phyloP scores from a whole-genome alignment of 1,140 invertebrate genomes.

The Samia ricini region DNA sequence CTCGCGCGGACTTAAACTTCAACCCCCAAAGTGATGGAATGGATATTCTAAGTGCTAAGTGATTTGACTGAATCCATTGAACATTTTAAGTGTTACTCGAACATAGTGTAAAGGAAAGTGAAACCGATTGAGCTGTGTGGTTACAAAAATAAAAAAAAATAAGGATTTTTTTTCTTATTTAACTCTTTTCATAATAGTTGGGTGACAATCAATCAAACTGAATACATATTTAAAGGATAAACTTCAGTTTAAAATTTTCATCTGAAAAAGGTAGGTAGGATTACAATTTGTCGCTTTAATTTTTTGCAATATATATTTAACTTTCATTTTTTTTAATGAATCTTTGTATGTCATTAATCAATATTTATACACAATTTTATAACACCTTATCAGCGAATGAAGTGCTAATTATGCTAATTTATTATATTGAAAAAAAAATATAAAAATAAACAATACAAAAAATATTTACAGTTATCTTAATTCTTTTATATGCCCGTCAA shows the following conservation, averaged over 20 bases:
- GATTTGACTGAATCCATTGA: conserved; percentile 27
- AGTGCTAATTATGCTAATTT: not conserved
- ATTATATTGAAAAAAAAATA: not conserved
- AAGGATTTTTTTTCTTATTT: conserved; percentile 34
- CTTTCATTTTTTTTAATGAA: not conserved
- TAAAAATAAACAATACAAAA: not conserved
- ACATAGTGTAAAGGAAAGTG: conserved; percentile 47
- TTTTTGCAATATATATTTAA: conserved; percentile 2
- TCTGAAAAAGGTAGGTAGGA: conserved; percentile 32
- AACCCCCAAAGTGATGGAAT: conserved; percentile 47
- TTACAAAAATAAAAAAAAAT: conserved; percentile 14
- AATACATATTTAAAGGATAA: conserved; percentile 17
- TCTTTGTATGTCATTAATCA: not conserved
- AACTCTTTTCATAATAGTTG: conserved; percentile 22
- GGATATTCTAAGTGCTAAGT: conserved; percentile 47
- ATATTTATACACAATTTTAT: not conserved
- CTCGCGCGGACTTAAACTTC: conserved; percentile 44
- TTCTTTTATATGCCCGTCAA: not conserved
- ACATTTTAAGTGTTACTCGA: conserved; percentile 34
- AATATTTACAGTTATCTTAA: not conserved
- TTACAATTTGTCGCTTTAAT: conserved; percentile 4
- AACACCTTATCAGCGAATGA: not conserved
- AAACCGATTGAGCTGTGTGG: conserved; percentile 39
- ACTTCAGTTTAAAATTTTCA: conserved; percentile 19
- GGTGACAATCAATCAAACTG: conserved; percentile 24